Percentiles rank a stretch among this genome's conserved stretches.
phyloP scores from a whole-genome alignment of 2,888 invertebrate genomes.

The Antitype chi region DNA sequence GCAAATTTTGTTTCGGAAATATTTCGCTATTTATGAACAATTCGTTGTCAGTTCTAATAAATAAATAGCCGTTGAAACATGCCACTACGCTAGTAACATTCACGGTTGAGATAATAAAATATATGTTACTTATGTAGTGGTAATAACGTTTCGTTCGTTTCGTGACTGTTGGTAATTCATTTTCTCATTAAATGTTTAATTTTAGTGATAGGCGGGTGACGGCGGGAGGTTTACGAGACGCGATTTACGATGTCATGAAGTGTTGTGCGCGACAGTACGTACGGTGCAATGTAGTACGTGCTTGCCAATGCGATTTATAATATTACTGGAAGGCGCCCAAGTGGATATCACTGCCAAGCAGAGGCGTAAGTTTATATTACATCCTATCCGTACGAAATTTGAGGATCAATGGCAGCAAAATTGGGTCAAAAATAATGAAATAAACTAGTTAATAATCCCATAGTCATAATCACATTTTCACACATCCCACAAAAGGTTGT shows the following conservation, averaged over 20 bases:
- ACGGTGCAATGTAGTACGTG: conserved; percentile 63
- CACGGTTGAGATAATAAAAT: conserved; percentile 78
- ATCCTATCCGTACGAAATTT: conserved; percentile 37
- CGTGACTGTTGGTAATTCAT: conserved; percentile 80
- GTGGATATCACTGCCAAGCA: conserved; percentile 69
- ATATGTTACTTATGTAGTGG: conserved; percentile 76
- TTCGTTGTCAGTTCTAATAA: conserved; percentile 82
- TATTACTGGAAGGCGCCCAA: conserved; percentile 75
- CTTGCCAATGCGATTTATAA: conserved; percentile 75
- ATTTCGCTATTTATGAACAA: conserved; percentile 78
- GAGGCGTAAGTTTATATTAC: conserved; percentile 66
- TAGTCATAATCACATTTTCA: not conserved
- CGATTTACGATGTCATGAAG: conserved; percentile 79
- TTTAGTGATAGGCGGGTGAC: conserved; percentile 78
- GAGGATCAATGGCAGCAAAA: not conserved
- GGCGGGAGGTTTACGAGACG: conserved; percentile 73
- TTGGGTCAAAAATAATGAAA: conserved; percentile 4
- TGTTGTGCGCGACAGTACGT: conserved; percentile 75
- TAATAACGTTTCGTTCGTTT: conserved; percentile 72
- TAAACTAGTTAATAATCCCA: not conserved
- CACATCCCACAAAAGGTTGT: not conserved
- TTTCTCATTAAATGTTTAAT: conserved; percentile 85
- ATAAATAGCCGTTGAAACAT: conserved; percentile 75
- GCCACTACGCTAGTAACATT: conserved; percentile 66
- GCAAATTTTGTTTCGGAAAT: conserved; percentile 77